Evolutionary conservation across 2,888 invertebrate genomes (phyloP), one percentile per base, ranked within the genome.

Genomic region (Carabus problematicus): DNA sequence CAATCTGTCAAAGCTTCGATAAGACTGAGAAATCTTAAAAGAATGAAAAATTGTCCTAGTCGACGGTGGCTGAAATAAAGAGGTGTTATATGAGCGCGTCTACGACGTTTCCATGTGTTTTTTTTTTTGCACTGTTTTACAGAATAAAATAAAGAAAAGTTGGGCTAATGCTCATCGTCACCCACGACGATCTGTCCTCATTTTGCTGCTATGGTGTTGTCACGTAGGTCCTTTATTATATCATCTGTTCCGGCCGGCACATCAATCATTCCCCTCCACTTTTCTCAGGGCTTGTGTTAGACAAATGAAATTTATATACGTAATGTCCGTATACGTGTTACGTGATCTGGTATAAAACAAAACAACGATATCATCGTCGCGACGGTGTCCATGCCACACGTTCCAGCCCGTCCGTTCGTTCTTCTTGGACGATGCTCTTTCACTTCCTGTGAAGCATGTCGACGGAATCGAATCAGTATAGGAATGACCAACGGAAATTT

Each of bases 231-330:
- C 49, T 58, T 66, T 66, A 66, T 66, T 66, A 66, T 66, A 59
- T 66, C 66, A 66, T 66, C 66, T 66, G 58, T 66, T 58, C 47
- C 58, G 41, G 19, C 59, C 14, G 19, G 18, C 40, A 19, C 66
- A 66, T 66, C 66, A 66, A 66, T 66, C 66, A 66, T 66, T 16
- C 41, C 12, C 41, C 47, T 18, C 49, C 47, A 19, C 47, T 19
- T 29, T 8, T 18, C 6, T 47, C 47, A 41, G 43, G 47, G 47
- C 16, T 11, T 41, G 58, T 58, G 47, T 39, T 56, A 49, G 45
- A 47, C 56, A 56, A 59, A 66, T 66, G 59, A 66, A 66, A 66
- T 66, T 66, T 66, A 66, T 66, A 66, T 58, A 66, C 49, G 66
- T 66, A 47, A 58, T 66, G 59, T 52, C 52, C 52, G 11, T 52